Conservation (phyloP, 1,140 invertebrate genomes). For the Drosophila busckii region DNA sequence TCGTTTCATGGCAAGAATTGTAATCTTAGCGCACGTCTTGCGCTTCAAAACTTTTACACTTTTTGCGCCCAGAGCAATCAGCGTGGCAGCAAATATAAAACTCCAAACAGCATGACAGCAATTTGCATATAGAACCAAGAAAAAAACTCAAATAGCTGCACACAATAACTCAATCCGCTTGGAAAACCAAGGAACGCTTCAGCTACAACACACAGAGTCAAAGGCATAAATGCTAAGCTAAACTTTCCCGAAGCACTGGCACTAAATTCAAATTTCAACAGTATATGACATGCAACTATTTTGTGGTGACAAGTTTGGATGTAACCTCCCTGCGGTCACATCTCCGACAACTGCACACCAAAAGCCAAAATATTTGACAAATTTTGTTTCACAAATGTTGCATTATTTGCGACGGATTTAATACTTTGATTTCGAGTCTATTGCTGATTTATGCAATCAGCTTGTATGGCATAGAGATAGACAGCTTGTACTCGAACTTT, state of each 20-base stretch:
- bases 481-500: too few species aligned
- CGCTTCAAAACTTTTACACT: constrained; percentile 27
- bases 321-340: constrained; percentile 24
- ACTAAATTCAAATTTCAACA: constrained; percentile 34
- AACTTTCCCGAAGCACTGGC: constrained; percentile 46
- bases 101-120: constrained; percentile 19
- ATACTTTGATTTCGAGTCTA: constrained; percentile 1
- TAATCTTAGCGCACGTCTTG: constrained; percentile 20
- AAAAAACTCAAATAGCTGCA: constrained; percentile 8
- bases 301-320: constrained; percentile 58
- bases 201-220: constrained; percentile 54
- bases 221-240: constrained; percentile 47
- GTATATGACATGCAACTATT: constrained; percentile 53
- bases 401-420: constrained; percentile 17
- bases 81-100: constrained; percentile 14
- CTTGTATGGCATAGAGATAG: too few species aligned
- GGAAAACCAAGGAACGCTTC: constrained; percentile 41
- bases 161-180: constrained; percentile 69
- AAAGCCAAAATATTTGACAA: constrained; percentile 65
- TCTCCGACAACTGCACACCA: constrained; percentile 19
- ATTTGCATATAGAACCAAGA: constrained; percentile 52
- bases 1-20: constrained; percentile 42
- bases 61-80: constrained; percentile 21
- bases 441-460: constrained; percentile 5
- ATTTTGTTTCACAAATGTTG: constrained; percentile 45